Base-by-base conservation (phyloP, 2,797 vertebrate genomes). In the Rallus crepitans region DNA sequence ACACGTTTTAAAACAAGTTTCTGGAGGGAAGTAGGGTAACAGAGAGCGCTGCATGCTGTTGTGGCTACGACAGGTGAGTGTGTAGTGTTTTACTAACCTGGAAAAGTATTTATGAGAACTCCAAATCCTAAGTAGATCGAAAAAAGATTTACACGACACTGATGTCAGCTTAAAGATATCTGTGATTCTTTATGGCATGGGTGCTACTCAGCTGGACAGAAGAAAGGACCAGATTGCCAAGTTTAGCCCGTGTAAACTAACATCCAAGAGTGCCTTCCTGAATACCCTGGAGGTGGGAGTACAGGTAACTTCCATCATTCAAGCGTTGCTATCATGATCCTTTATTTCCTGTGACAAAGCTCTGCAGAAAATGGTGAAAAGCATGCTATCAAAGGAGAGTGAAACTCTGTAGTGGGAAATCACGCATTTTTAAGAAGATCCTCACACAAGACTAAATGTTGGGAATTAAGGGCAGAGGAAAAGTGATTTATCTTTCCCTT, bases 81-180 rank as follows among this genome's bases (percentile, higher is more conserved):
- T 47, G 33, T 7, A 63, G 53, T 52, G 69, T 89, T 88, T 94
- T 91, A 88, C 59, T 59, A 89, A 88, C 39, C 53, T 31, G 59
- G 50, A 78, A 78, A 91, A 71, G 40, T 64, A 88, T 88, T 95
- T 81, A 80, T 53, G 61, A 88, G 76, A 50, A 89, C 57, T 78
- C 33, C 37, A 80, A 78, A 77, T 85, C 53, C 72, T 77, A 87
- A 87, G 27, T 8, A 92, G 69, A 86, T 69, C 5, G 5, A 56
- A 65, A 80, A 73, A 66, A 61, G 17, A 79, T 65, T 69, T 80
- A 61, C 27, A 60, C 39, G 57, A 30, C n/a, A 35, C 1, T 66
- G 50, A 89, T 35, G 78, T 37, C 48, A 82, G 25, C 66, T 65
- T 73, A 60, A 88, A 45, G 82, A 70, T 45, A 84, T 47, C 73